Evolutionary conservation across 1,140 invertebrate genomes (phyloP), one percentile per base, ranked within the genome.

Genomic region (Ganaspis sp.): DNA sequence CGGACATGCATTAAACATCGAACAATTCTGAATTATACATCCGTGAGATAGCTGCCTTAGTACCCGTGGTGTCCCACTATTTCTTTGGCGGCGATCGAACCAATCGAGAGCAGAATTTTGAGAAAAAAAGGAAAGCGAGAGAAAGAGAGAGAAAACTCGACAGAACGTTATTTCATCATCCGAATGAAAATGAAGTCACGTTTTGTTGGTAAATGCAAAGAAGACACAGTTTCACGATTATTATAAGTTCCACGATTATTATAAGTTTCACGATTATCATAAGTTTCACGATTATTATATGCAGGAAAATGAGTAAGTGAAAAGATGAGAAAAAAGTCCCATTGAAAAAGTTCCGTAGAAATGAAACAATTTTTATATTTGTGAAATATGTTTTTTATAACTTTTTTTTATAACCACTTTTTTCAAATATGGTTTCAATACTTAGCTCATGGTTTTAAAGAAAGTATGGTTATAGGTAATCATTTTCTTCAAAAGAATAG

Each of bases 21-120:
- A 79, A 87, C 88, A 89, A 89, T 89, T 89, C 85, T 90, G 85
- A 89, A 89, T 90, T 89, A 88, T 88, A 89, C 87, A 90, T 89
- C 81, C 76, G 42, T 70, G 78, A 84, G 85, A 87, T 86, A 81
- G 79, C 77, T 82, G 69, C 49, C 82, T 81, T 78, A 86, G 83
- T 85, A 81, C 72, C 78, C 77, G 54, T 70, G 83, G 82, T 86
- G 85, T 85, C 73, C 80, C 73, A 83, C 83, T 81, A 82, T 83
- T 87, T 85, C 83, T 85, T 85, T 81, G 79, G 73, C 73, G 84
- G 82, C 81, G 82, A 84, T 81, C 81, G 81, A 81, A 83, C 76
- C 73, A 72, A 77, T 73, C 76, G 76, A 69, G 64, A 73, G 71
- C 64, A 26, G 23, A 72, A 72, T 72, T 45, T 19, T 15, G 69